These are phyloP conservation scores for Volucella inflata DNA, from an alignment of 2,888 invertebrate species.

Conservation along the genomic window DNA sequence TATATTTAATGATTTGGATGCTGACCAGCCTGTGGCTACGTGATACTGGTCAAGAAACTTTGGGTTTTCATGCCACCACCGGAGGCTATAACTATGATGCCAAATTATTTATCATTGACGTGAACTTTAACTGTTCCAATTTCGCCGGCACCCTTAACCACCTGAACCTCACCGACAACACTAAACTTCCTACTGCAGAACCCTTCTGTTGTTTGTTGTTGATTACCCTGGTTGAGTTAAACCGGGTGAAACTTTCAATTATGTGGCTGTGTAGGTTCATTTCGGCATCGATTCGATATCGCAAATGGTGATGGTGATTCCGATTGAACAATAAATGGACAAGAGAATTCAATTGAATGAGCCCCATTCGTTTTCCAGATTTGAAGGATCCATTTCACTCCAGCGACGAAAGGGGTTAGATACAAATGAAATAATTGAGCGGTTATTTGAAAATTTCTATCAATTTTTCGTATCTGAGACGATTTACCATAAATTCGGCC, in stretches of 20 bases:
- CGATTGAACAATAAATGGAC: conserved; percentile 69
- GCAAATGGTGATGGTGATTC: conserved; percentile 47
- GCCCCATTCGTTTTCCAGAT: conserved; percentile 16
- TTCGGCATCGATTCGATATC: conserved; percentile 12
- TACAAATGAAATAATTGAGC: conserved; percentile 58
- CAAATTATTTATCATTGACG: conserved; percentile 27
- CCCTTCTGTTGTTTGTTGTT: conserved; percentile 43
- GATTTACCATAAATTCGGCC: conserved; percentile 12
- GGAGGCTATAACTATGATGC: neutral
- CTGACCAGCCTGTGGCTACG: conserved; percentile 3
- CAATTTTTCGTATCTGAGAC: conserved; percentile 3
- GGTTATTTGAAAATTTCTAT: conserved; percentile 63
- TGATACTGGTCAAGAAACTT: conserved; percentile 11
- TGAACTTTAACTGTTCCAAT: neutral
- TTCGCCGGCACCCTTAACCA: neutral
- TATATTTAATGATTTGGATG: conserved; percentile 42
- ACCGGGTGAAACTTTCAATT: conserved; percentile 30
- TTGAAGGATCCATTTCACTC: neutral
- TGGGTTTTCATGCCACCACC: conserved; percentile 3
- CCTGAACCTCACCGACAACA: conserved; percentile 5
- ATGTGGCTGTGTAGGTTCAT: conserved; percentile 19
- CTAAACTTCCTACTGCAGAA: conserved; percentile 6
- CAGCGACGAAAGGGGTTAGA: neutral
- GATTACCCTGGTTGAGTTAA: conserved; percentile 33
- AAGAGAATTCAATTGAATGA: conserved; percentile 59